Evolutionary conservation across 2,797 vertebrate genomes (phyloP), one percentile per base, ranked within the genome.

Genomic region (Parauchenoglanis punctatus): DNA sequence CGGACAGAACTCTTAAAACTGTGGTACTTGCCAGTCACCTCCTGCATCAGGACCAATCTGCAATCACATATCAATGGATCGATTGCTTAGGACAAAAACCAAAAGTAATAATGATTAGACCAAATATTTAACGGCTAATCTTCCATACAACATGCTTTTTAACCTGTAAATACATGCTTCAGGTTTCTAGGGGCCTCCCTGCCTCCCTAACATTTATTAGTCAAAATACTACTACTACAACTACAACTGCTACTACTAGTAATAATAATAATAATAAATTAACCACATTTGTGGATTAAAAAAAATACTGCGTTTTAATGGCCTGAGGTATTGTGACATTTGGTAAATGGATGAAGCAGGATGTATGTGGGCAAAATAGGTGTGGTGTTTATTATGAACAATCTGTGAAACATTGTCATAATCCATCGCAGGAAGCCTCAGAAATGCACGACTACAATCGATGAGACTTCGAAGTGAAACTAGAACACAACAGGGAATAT

Each of bases 1-100:
- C 98, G 96, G 56, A 91, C 93, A 13, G 95, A 92, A 59, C 94
- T 97, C 91, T 96, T 95, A 92, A 98, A 98, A 83, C 96, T 97
- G 91, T 98, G 97, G 89, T 97, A 96, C 91, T 95, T 96, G 81
- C 93, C 95, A 88, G 89, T 88, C 23, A 95, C 93, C 5, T 97
- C 96, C 86, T 97, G 92, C 84, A 97, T 75, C 4, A 96, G 94
- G 89, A 93, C 94, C 87, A 96, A 94, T 92, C 98, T 99, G 56
- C 40, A 73, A 0, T 67, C 35, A 20, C 20, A 77, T 28, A 1
- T 0, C 44, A 61, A 2, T n/a, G 4, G 23, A 31, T 58, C 3
- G 68, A 15, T 0, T 35, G 65, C 5, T 83, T 40, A 20, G 52
- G n/a, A 75, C 46, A 49, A 75, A n/a, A 46, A 56, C 18, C 31